Percentiles rank a stretch among this genome's conserved stretches.
These are phyloP conservation scores for Rhagoletis pomonella DNA, from an alignment of 1,140 invertebrate species.

Conservation along the genomic window DNA sequence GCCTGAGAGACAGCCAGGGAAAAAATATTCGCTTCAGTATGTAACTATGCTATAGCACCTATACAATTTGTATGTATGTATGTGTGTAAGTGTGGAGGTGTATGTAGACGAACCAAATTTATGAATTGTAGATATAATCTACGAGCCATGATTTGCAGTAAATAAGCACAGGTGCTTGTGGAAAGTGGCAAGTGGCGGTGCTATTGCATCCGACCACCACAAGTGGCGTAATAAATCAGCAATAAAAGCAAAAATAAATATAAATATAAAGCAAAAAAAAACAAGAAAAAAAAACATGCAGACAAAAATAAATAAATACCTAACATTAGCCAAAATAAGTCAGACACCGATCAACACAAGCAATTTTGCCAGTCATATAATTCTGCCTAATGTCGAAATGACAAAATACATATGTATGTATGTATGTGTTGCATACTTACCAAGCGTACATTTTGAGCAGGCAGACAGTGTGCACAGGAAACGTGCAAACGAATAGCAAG, in stretches of 20 bases:
- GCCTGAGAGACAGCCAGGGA: not conserved
- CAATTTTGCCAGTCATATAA: constrained; percentile 37
- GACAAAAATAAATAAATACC: constrained; percentile 30
- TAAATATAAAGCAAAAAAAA: not conserved
- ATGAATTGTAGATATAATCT: not conserved
- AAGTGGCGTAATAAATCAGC: not conserved
- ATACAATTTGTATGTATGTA: not conserved
- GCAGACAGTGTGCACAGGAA: not conserved
- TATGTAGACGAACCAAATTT: not conserved
- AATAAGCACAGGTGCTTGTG: constrained; percentile 3
- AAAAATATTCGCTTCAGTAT: not conserved
- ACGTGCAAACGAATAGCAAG: not conserved
- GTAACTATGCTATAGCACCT: not conserved
- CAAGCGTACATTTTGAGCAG: not conserved
- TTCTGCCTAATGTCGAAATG: not conserved
- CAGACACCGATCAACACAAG: constrained; percentile 3
- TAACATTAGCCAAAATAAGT: constrained; percentile 16
- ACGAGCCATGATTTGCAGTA: not conserved
- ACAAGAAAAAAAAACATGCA: not conserved
- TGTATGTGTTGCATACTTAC: not conserved
- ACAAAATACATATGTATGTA: not conserved
- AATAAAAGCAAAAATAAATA: too few species aligned
- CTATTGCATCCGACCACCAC: not conserved
- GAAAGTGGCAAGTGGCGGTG: not conserved
- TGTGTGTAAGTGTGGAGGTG: not conserved